Evolutionary conservation across 35 echinoderm and acorn worm genomes (phyloP), one percentile per base, ranked within the genome.

Genomic region (Chiridota heheva): DNA sequence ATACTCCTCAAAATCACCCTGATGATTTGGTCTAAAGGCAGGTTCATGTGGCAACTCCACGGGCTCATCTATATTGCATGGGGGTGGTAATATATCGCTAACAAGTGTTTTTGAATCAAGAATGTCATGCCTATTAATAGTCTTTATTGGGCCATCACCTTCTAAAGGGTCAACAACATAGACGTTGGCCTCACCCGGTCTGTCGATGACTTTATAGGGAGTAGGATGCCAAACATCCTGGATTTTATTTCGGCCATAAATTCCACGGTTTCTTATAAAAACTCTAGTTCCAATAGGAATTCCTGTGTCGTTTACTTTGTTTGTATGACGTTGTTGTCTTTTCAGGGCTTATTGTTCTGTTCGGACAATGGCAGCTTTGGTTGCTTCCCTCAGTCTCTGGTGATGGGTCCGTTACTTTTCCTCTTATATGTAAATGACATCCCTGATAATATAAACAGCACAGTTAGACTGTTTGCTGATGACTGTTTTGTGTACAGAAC

Each of bases 251-350:
- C 68, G 5, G 3, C 68, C 68, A 42, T 29, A 44, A 2, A 37
- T n/a, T n/a, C n/a, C 36, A 72, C 45, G 68, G 24, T 72, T 72
- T 72, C 68, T 42, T 16, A 72, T 8, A 48, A 26, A 38, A 29
- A 82, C 77, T 36, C 62, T 44, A 6, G 15, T 57, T 4, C 78
- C 62, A 2, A 67, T 4, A 2, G 35, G 51, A 20, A 81, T 61
- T 18, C 56, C 77, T 25, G 55, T 63, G 7, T 82, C 78, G 12
- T 82, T 63, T n/a, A 31, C 78, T 22, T 35, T 67, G 0, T 36
- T n/a, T 10, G 64, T 37, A 0, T 68, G 18, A 15, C 78, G 0
- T 33, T 67, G 28, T 33, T 62, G 43, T 63, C 78, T 65, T 20
- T 34, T 30, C 26, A 38, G 34, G 30, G 57, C 60, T 63, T 67